A percentile compares a stretch with the other conserved stretches of the same genome.
phyloP scores from a whole-genome alignment of 2,797 vertebrate species.

The Lepilemur ruficaudatus region DNA sequence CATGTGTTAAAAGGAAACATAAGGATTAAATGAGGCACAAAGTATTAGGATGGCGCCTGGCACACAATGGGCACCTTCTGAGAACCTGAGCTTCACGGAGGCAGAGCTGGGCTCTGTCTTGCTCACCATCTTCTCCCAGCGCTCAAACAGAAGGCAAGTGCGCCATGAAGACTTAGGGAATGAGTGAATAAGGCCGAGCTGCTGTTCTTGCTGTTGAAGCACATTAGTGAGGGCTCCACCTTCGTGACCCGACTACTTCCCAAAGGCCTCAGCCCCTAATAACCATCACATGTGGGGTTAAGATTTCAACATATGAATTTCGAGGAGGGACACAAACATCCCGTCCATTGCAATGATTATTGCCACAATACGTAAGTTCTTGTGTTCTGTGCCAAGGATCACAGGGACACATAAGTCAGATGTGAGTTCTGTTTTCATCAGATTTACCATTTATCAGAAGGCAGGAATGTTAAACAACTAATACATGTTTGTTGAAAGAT shows the following conservation, averaged over 20 bases:
- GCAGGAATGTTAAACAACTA: background rate
- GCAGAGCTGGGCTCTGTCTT: background rate
- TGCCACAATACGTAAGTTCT: background rate
- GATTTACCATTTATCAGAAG: background rate
- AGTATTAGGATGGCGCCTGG: background rate
- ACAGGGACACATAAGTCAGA: background rate
- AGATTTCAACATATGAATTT: background rate
- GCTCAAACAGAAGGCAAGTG: background rate
- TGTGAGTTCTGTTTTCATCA: background rate
- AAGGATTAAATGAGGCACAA: background rate
- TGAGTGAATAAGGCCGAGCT: background rate
- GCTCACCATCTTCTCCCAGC: background rate
- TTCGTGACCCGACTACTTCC: background rate
- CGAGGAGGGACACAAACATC: background rate
- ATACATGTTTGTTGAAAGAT: background rate
- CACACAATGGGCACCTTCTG: fast-evolving
- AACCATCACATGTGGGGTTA: background rate
- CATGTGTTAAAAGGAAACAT: background rate
- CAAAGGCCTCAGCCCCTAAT: background rate
- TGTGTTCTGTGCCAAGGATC: background rate
- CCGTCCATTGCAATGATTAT: background rate
- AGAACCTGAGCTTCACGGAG: background rate
- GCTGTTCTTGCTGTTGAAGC: too few relatives aligned
- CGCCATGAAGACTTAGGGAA: background rate
- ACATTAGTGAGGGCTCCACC: background rate